phyloP scores from a whole-genome alignment of 1,140 invertebrate genomes.

The Hydropsyche tenuis region DNA sequence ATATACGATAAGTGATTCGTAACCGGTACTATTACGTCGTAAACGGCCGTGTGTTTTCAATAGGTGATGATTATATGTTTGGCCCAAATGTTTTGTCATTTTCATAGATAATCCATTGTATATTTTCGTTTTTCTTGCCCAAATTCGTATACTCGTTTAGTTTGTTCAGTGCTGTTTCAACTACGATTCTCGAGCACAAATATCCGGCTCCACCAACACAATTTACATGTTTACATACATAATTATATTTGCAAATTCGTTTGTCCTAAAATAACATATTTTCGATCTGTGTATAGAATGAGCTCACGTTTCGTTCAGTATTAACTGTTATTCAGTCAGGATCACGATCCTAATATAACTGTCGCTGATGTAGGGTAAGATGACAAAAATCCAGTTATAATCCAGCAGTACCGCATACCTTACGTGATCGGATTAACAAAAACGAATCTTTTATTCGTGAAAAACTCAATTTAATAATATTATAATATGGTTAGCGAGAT shows the following conservation, averaged over 20 bases:
- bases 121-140: no score
- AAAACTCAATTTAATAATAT: background rate
- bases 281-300: no score
- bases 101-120: no score
- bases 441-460: background rate
- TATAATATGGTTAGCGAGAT: slow-evolving; percentile 19
- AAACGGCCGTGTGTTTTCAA: no score
- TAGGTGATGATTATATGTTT: no score
- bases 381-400: background rate
- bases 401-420: background rate
- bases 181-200: background rate
- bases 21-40: slow-evolving; percentile 4
- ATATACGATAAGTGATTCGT: background rate
- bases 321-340: background rate
- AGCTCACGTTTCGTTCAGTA: background rate
- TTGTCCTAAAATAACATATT: no score
- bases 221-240: background rate
- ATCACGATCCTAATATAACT: slow-evolving; percentile 12
- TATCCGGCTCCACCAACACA: background rate
- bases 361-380: slow-evolving; percentile 4
- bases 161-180: background rate
- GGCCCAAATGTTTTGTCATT: no score
- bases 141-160: no score
- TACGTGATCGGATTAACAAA: slow-evolving; percentile 4
- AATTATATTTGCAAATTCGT: no score